Percentiles rank a stretch among this genome's conserved stretches.
phyloP scores from a whole-genome alignment of 2,797 vertebrate species.

The Podarcis siculus region DNA sequence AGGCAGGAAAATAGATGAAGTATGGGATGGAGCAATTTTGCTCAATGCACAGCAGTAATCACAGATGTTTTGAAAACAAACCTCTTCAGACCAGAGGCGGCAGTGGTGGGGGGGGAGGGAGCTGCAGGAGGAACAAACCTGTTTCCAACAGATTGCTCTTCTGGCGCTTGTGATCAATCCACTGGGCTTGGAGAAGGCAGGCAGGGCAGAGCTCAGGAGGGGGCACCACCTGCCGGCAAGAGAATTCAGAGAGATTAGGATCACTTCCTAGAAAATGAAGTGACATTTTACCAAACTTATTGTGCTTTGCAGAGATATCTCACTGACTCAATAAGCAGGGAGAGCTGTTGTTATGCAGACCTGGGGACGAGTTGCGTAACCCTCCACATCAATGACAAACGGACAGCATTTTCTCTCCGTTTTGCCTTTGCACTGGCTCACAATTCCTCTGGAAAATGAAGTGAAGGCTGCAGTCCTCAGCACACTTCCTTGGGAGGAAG shows the following conservation, averaged over 20 bases:
- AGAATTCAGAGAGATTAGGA: constrained; percentile 43
- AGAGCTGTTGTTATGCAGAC: not conserved
- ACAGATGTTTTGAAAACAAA: constrained; percentile 64
- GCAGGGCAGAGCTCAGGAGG: constrained; percentile 63
- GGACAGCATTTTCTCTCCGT: not conserved
- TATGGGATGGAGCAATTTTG: not conserved
- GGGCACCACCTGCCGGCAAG: constrained; percentile 40
- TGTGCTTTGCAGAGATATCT: not conserved
- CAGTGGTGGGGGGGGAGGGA: not conserved
- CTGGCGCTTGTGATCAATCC: constrained; percentile 52
- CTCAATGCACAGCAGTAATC: constrained; percentile 52
- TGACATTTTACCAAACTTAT: rapidly evolving
- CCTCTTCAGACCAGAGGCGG: constrained; percentile 33
- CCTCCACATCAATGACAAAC: not conserved
- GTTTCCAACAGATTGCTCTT: constrained; percentile 57
- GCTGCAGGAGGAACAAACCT: constrained; percentile 28
- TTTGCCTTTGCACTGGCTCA: not conserved
- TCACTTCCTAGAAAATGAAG: constrained; percentile 29
- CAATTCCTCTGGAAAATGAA: not conserved
- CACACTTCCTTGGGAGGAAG: not conserved
- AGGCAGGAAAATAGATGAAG: rapidly evolving
- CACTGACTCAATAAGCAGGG: not conserved
- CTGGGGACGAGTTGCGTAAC: not conserved
- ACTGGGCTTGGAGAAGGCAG: constrained; percentile 48
- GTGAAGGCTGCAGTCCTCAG: not conserved